Percentiles rank a stretch among this genome's conserved stretches.
Evolutionary conservation across 2,113 vertebrate species (phyloP).

Genomic region (Turdus rufiventris): DNA sequence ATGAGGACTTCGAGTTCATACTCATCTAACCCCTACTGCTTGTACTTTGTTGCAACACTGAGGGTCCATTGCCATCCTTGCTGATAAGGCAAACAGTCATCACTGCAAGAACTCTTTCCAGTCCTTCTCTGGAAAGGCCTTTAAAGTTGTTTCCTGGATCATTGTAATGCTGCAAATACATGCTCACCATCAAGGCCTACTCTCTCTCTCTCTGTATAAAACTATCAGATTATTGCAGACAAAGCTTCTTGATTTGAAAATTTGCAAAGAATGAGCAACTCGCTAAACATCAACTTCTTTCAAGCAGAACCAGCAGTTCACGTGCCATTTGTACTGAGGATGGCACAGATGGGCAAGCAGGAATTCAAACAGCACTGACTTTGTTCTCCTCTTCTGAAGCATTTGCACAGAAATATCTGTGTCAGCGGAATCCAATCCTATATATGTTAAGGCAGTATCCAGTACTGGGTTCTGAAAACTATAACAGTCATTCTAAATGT

Average conservation of each 20-base stretch:
- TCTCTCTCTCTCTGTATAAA: background rate
- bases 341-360: background rate
- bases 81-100: background rate
- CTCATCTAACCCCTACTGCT: background rate
- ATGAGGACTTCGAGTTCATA: background rate
- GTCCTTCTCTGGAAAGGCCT: background rate
- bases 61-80: background rate
- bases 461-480: background rate
- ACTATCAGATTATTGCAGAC: background rate
- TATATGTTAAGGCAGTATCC: background rate
- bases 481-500: background rate
- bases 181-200: background rate
- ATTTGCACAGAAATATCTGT: background rate
- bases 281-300: background rate
- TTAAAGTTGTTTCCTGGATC: background rate
- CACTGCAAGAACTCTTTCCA: background rate
- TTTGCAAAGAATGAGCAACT: background rate
- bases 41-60: background rate
- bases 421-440: accelerated
- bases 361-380: background rate
- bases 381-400: background rate
- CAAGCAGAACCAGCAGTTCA: background rate
- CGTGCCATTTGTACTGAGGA: background rate
- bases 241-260: background rate
- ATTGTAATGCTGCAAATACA: background rate